These are phyloP conservation scores for Micromussa lordhowensis DNA, from an alignment of 92 coral and sea anemone species.

Conservation along the genomic window DNA sequence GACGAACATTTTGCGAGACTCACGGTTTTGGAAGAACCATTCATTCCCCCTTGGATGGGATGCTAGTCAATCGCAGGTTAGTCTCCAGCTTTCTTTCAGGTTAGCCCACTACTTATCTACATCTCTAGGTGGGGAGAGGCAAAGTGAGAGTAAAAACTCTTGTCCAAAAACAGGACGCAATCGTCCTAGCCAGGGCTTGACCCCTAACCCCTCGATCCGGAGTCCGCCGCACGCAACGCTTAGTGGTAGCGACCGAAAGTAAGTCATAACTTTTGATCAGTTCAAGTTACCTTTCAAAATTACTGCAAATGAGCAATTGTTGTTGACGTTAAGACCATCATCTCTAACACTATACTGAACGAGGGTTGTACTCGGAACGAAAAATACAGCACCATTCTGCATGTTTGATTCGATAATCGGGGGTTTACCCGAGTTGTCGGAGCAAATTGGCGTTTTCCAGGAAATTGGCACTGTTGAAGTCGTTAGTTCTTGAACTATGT, in stretches of 20 bases:
- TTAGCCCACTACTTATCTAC: too few species aligned
- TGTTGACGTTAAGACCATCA: slow-evolving; percentile 10
- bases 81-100: too few species aligned
- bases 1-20: too few species aligned
- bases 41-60: too few species aligned
- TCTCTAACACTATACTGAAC: slow-evolving; percentile 27
- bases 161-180: too few species aligned
- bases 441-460: slow-evolving; percentile 73
- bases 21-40: too few species aligned
- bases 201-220: too few species aligned
- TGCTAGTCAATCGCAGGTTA: too few species aligned
- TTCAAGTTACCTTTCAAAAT: slow-evolving; percentile 50
- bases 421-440: slow-evolving; percentile 75
- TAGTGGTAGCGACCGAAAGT: neutral
- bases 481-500: slow-evolving; percentile 37
- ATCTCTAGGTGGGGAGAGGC: too few species aligned
- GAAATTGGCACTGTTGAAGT: neutral
- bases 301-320: slow-evolving; percentile 62
- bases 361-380: slow-evolving; percentile 44
- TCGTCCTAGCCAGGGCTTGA: too few species aligned
- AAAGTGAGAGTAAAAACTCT: too few species aligned
- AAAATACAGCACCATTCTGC: slow-evolving; percentile 34
- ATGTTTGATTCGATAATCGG: slow-evolving; percentile 41
- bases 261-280: neutral
- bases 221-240: too few species aligned